Evolutionary conservation across 2,113 vertebrate species (phyloP).

Genomic region (Calyptommatus sinebrachiatus): DNA sequence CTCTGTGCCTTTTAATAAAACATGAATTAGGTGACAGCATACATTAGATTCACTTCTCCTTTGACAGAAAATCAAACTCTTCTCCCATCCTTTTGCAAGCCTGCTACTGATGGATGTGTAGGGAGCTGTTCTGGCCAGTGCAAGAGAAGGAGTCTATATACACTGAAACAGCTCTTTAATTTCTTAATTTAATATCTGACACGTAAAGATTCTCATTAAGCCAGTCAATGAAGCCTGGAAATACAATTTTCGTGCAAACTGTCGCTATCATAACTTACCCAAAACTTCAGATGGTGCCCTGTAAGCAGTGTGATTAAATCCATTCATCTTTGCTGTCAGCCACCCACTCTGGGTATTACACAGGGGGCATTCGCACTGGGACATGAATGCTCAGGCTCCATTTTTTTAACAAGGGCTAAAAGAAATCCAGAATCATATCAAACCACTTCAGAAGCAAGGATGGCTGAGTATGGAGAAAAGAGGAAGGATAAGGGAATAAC

Average conservation of each 20-base stretch:
- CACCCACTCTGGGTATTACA: slow-evolving; percentile 23
- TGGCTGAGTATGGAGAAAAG: too few species aligned
- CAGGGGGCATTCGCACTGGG: slow-evolving; percentile 28
- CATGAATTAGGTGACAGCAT: slow-evolving; percentile 67
- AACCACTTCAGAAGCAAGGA: not conserved
- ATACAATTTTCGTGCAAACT: slow-evolving; percentile 82
- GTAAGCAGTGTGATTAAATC: slow-evolving; percentile 79
- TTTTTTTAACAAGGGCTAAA: not conserved
- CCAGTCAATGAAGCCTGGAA: slow-evolving; percentile 82
- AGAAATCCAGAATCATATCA: not conserved
- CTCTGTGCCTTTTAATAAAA: slow-evolving; percentile 71
- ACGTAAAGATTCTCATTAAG: slow-evolving; percentile 84
- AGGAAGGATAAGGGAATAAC: not conserved
- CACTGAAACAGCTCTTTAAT: slow-evolving; percentile 75
- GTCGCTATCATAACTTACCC: slow-evolving; percentile 78
- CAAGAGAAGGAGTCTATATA: slow-evolving; percentile 63
- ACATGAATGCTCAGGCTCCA: slow-evolving; percentile 9
- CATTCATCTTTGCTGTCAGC: slow-evolving; percentile 77
- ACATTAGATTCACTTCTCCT: slow-evolving; percentile 64
- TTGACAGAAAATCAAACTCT: slow-evolving; percentile 73
- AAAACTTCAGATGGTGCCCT: slow-evolving; percentile 73
- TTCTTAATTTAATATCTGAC: slow-evolving; percentile 81
- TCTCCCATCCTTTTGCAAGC: slow-evolving; percentile 69
- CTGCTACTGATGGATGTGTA: slow-evolving; percentile 68
- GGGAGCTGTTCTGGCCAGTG: slow-evolving; percentile 53